Evolutionary conservation across 2,797 vertebrate species (phyloP), one percentile per base, ranked within the genome.

Genomic region (Coendou prehensilis): DNA sequence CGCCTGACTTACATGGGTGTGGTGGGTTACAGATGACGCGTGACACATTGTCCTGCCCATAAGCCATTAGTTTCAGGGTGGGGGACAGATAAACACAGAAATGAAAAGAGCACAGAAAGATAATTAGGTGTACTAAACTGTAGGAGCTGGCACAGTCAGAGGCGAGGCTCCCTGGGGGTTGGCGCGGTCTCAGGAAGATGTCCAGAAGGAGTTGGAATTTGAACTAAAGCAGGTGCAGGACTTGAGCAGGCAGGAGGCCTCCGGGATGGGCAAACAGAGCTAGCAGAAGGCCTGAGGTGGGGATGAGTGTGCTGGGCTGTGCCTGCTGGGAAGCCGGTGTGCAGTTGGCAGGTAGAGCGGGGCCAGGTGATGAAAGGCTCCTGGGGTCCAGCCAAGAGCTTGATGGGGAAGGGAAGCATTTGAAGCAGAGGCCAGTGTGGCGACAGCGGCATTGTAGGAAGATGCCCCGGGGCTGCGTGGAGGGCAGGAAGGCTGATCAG

Each of bases 121-220:
- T 83, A 69, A 92, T 94, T 69, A 84, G 64, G 23, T 50, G 30
- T 89, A 28, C 54, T 94, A 69, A 87, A 5, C 52, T 82, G 50
- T 76, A 67, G 84, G 63, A 63, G 50, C 73, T 75, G 67, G 80
- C 59, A 37, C 33, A 30, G 78, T 73, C 69, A 87, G 64, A 95
- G 56, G 54, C 1, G 8, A 71, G 26, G 56, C 87, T 82, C 45
- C 54, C 15, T 54, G 37, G n/a, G 67, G 56, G 6, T 28, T 91
- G 87, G 78, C 56, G 5, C 50, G 50, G 41, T 84, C 57, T 83
- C 52, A 63, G 33, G 86, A 89, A 52, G 28, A 52, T 61, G 92
- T 73, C 59, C 33, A 76, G 94, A 82, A 97, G 88, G 79, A 88
- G 95, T 45, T 95, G 89, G 33, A 93, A 93, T 88, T 96, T 97